phyloP scores from a whole-genome alignment of 1,140 invertebrate genomes.

The Euura lappo region DNA sequence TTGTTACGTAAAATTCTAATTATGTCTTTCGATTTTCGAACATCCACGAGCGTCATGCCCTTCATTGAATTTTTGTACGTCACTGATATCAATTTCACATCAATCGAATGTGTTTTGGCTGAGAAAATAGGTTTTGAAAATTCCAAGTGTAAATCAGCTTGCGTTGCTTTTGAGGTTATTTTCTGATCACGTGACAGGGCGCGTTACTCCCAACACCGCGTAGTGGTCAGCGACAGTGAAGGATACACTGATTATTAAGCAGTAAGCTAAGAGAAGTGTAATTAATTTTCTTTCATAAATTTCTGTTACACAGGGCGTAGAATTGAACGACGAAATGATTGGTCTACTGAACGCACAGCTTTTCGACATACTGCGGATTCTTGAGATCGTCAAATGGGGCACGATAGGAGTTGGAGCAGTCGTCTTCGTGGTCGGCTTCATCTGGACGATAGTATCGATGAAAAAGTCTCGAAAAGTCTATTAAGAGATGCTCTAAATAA shows the following conservation, averaged over 20 bases:
- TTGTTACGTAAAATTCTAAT: too few species aligned
- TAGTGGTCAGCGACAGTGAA: not conserved
- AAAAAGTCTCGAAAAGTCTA: not conserved
- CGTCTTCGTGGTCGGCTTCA: not conserved
- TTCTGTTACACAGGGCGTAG: constrained; percentile 41
- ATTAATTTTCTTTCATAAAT: too few species aligned
- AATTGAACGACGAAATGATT: constrained; percentile 53
- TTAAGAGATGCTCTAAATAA: too few species aligned
- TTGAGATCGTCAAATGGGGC: not conserved
- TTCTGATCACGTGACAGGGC: not conserved
- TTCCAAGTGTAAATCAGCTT: too few species aligned
- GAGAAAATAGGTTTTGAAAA: too few species aligned
- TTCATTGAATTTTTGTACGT: too few species aligned
- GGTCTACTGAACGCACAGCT: constrained; percentile 50
- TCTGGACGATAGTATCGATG: not conserved
- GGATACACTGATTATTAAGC: not conserved
- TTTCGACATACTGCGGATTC: constrained; percentile 43
- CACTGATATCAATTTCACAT: too few species aligned
- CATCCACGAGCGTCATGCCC: too few species aligned
- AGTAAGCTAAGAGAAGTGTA: too few species aligned
- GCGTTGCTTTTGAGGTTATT: constrained; percentile 8
- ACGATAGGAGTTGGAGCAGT: not conserved
- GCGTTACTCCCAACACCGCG: too few species aligned
- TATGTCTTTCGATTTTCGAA: too few species aligned
- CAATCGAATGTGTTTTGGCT: too few species aligned